Evolutionary conservation across 2,888 invertebrate species (phyloP), one percentile per base, ranked within the genome.

Genomic region (Blera fallax): DNA sequence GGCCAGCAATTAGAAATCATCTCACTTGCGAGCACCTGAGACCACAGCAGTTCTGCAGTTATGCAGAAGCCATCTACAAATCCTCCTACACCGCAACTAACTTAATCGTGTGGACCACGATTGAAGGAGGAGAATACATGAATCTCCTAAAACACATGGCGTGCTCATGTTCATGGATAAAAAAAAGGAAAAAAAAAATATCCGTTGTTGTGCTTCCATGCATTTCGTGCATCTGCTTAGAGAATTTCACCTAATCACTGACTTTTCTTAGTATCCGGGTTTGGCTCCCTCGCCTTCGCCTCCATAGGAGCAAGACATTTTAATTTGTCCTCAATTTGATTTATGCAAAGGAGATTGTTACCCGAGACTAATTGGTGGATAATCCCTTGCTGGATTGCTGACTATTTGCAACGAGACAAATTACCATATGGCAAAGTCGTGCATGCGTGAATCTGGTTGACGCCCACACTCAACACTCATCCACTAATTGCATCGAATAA

Each of bases 281-380:
- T 73, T 27, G 58, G 45, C 64, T 72, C 45, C 58, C 67, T 73
- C 74, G 32, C 84, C 58, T 72, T 69, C 70, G 32, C 84, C 74
- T 54, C 50, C 27, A 72, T 76, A 56, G 37, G n/a, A n/a, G n/a
- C n/a, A 77, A 87, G 88, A 88, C 87, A 87, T 88, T 88, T 88
- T 87, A 88, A 88, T 88, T 88, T 88, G 87, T 87, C 88, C 87
- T 64, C 87, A 84, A 84, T 87, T 88, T 88, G 88, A 88, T 88
- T 88, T 88, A 88, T 88, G 87, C 69, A 81, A 85, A 81, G 81
- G 60, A 85, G 81, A 81, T 77, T 76, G 77, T 72, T 81, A 67
- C 69, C 80, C 81, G 67, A 85, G 81, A 77, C 85, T 85, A 85
- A 85, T 85, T 85, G 85, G 72, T 70, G 76, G 85, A 85, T 81